Evolutionary conservation across 2,113 vertebrate species (phyloP).

Genomic region (Ursus arctos): DNA sequence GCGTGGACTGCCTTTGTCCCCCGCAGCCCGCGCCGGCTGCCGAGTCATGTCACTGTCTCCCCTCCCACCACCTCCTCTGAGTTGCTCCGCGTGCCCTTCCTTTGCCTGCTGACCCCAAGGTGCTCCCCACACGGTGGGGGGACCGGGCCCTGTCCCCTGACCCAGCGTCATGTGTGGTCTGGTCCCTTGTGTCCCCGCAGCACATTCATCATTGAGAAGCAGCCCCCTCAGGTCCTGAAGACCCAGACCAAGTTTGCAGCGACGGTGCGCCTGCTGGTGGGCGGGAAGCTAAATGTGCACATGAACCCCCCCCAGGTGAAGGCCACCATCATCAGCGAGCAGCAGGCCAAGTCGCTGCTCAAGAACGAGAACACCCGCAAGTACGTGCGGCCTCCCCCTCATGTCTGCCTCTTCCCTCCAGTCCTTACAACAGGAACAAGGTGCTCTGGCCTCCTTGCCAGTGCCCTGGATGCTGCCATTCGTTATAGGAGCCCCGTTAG

Average conservation of each 20-base stretch:
- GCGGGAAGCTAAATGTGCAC: conserved; percentile 97
- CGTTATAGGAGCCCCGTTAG: rapidly evolving
- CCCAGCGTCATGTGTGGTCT: background rate
- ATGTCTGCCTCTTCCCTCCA: rapidly evolving
- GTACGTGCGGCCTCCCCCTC: conserved; percentile 87
- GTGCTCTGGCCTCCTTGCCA: background rate
- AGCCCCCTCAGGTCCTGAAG: conserved; percentile 98
- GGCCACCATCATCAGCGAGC: conserved; percentile 98
- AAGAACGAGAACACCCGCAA: conserved; percentile 98
- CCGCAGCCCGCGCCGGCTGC: background rate
- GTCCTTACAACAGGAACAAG: background rate
- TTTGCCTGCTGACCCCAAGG: background rate
- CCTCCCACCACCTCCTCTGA: background rate
- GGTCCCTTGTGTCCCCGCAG: conserved; percentile 83
- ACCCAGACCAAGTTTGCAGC: conserved; percentile 99
- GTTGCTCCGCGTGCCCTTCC: rapidly evolving
- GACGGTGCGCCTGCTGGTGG: conserved; percentile 96
- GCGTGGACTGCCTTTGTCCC: background rate
- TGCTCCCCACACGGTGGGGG: too few relatives aligned
- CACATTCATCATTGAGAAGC: conserved; percentile 99
- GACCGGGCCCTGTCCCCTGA: background rate
- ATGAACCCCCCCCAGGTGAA: conserved; percentile 99
- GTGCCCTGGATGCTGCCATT: background rate
- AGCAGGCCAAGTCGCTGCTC: conserved; percentile 95
- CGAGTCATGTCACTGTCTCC: background rate